Evolutionary conservation across 35 echinoderm and acorn worm genomes (phyloP).

Genomic region (Ophiothrix spiculata): DNA sequence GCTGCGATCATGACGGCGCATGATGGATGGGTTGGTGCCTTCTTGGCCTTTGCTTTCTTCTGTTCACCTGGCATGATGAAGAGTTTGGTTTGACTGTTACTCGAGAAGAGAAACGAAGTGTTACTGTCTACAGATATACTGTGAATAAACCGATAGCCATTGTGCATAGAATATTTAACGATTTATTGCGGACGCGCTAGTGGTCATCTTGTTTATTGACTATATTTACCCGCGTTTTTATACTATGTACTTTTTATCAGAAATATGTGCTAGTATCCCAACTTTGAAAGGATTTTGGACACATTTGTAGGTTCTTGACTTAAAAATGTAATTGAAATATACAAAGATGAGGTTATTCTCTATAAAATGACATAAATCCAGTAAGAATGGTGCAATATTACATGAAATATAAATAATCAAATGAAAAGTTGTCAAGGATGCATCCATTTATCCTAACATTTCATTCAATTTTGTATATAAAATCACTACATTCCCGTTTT

Average conservation of each 20-base stretch:
- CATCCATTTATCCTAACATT: no score
- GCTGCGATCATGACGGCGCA: slow-evolving; percentile 42
- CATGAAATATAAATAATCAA: no score
- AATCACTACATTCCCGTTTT: no score
- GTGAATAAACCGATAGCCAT: neutral
- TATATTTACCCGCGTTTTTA: neutral
- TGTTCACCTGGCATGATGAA: neutral
- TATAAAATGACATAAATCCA: no score
- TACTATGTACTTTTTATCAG: neutral
- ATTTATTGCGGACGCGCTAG: neutral
- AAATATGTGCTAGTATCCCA: neutral
- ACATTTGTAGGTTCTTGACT: no score
- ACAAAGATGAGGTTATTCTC: no score
- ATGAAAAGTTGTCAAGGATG: no score
- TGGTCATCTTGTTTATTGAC: neutral
- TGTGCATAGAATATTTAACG: neutral
- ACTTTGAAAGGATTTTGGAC: neutral
- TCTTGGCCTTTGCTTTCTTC: slow-evolving; percentile 41
- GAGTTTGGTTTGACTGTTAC: neutral
- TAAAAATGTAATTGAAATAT: no score
- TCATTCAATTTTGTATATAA: no score
- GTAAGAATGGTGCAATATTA: no score
- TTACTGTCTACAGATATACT: neutral
- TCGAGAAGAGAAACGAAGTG: neutral
- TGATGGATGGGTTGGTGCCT: slow-evolving; percentile 36